Conservation (phyloP, 1,140 invertebrate genomes). For the Tetragonula clypearis region DNA sequence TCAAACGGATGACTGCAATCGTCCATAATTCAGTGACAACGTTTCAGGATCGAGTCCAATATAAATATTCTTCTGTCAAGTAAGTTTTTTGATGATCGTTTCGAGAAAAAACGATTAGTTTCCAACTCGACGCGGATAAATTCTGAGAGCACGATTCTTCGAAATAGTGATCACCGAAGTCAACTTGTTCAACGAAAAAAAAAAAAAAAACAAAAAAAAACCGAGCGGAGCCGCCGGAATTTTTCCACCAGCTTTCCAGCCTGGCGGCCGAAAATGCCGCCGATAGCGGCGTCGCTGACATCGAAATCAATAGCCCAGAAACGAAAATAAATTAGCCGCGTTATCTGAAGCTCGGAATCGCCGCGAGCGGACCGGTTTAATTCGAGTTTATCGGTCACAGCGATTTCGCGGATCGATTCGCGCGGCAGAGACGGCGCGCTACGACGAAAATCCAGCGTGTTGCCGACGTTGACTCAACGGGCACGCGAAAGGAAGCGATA, state of each 20-base stretch:
- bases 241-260: not conserved
- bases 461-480: not conserved
- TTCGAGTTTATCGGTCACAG: conserved; percentile 12
- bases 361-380: not conserved
- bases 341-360: conserved; percentile 15
- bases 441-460: too few relatives aligned
- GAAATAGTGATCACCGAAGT: not conserved
- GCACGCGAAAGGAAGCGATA: not conserved
- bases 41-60: too few relatives aligned
- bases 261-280: not conserved
- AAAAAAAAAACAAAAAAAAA: not conserved
- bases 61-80: too few relatives aligned
- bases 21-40: too few relatives aligned
- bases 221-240: not conserved
- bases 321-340: conserved; percentile 25
- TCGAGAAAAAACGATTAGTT: not conserved
- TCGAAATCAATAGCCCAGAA: conserved; percentile 16
- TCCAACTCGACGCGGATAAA: not conserved
- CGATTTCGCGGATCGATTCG: conserved; percentile 15
- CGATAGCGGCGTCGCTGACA: not conserved
- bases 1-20: too few relatives aligned
- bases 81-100: too few relatives aligned
- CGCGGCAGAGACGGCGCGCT: not conserved
- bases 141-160: not conserved
- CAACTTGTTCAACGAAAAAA: not conserved